Conservation (phyloP, 2,113 vertebrate genomes). For the Nothocercus julius region DNA sequence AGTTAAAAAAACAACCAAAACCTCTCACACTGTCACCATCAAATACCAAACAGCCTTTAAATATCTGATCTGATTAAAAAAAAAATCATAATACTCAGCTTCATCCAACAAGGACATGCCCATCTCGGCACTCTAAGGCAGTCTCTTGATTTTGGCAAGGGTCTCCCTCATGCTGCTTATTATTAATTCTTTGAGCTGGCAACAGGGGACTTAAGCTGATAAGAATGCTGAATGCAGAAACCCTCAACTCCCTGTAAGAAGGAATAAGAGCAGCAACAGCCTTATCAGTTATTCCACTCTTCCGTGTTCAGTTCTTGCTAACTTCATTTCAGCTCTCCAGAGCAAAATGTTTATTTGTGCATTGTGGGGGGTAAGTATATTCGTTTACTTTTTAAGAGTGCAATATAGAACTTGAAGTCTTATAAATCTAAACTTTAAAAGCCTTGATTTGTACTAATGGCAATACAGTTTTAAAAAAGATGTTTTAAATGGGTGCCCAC, state of each 20-base stretch:
- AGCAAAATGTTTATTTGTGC: not conserved
- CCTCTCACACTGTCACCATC: not conserved
- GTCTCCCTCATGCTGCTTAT: not conserved
- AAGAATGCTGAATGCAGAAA: not conserved
- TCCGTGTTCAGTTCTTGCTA: not conserved
- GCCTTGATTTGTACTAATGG: not conserved
- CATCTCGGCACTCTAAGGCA: not conserved
- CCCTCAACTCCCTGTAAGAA: rapidly evolving
- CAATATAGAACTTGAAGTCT: not conserved
- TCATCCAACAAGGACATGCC: not conserved
- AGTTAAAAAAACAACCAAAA: not conserved
- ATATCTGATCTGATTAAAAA: not conserved
- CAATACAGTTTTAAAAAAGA: not conserved
- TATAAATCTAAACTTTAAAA: slow-evolving; percentile 21
- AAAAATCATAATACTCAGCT: not conserved
- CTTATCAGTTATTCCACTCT: not conserved
- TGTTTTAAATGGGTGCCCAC: not conserved
- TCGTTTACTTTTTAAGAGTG: not conserved
- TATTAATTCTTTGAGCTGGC: not conserved
- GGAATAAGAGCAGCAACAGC: not conserved
- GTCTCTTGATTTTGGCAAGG: not conserved
- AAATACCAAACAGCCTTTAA: not conserved
- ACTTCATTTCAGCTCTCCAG: not conserved
- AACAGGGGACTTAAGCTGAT: not conserved
- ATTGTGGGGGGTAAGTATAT: not conserved